Percentiles rank a stretch among this genome's conserved stretches.
phyloP scores from a whole-genome alignment of 2,888 invertebrate species.

The Cephus runcator region DNA sequence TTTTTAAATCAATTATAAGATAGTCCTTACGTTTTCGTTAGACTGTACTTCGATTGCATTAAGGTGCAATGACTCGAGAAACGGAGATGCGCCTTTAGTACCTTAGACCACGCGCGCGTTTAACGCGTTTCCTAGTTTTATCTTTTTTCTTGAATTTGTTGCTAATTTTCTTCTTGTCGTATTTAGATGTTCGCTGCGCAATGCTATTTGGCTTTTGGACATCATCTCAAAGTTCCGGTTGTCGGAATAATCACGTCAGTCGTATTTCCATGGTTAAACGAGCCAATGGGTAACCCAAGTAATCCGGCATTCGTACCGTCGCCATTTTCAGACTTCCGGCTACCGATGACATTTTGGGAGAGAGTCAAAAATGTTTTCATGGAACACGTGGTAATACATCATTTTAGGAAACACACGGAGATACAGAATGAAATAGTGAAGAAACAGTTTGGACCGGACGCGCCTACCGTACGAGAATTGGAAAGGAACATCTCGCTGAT shows the following conservation, averaged over 20 bases:
- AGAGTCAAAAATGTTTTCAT: slow-evolving; percentile 18
- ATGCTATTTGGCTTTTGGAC: slow-evolving; percentile 26
- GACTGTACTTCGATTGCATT: not conserved
- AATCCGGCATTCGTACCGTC: slow-evolving; percentile 24
- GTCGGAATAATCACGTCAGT: slow-evolving; percentile 23
- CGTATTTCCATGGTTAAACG: slow-evolving; percentile 25
- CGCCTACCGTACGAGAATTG: slow-evolving; percentile 13
- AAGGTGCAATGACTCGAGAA: not conserved
- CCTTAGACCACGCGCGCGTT: too few relatives aligned
- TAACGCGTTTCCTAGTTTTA: too few relatives aligned
- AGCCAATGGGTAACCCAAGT: slow-evolving; percentile 28
- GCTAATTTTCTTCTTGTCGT: not conserved
- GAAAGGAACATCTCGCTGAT: slow-evolving; percentile 48
- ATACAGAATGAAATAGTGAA: slow-evolving; percentile 19
- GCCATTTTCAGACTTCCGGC: slow-evolving; percentile 5
- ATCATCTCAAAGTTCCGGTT: slow-evolving; percentile 29
- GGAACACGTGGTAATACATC: not conserved
- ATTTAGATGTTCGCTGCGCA: slow-evolving; percentile 23
- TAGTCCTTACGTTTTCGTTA: not conserved
- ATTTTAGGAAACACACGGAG: slow-evolving; percentile 20
- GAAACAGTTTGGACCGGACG: slow-evolving; percentile 16
- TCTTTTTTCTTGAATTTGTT: too few relatives aligned
- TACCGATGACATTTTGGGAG: slow-evolving; percentile 25
- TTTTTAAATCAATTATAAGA: not conserved
- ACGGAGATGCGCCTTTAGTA: not conserved